Evolutionary conservation across 2,113 vertebrate species (phyloP), one percentile per base, ranked within the genome.

Genomic region (Clinocottus analis): DNA sequence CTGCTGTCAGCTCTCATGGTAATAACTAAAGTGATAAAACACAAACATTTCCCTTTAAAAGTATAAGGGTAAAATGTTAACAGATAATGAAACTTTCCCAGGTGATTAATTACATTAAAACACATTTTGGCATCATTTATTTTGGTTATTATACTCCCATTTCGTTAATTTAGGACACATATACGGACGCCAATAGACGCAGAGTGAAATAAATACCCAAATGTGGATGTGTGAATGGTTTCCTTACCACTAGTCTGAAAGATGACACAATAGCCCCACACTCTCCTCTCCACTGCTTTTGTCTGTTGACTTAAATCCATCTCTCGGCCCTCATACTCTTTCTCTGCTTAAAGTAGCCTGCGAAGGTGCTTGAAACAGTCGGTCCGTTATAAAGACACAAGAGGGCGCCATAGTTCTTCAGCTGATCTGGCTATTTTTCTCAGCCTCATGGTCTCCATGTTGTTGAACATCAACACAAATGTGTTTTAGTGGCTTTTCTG

Each of bases 321-420:
- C 8, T 23, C 5, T 60, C 17, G 31, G 16, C 8, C 10, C 33
- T 19, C 2, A 33, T 41, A 23, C 35, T 21, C 16, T 37, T 21
- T 9, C 25, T 3, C 31, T 19, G 7, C 2, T n/a, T 6, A 5
- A 16, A 37, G n/a, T 8, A 10, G 23, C 3, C 2, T 47, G 7
- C 21, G 4, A 7, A 1, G 49, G 4, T 19, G 33, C 31, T 27
- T 27, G 5, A 33, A 39, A 47, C 13, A 37, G 55, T 21, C 55
- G 43, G 51, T 23, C 19, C 70, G 5, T 14, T 19, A 14, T 19
- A 4, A 1, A 81, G 14, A 66, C 93, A 93, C 90, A 45, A 91
- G 93, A 90, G 76, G 93, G 92, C 87, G 83, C 84, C 75, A 68
- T 35, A 75, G 87, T 35, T 43, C 89, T 45, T 79, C 39, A 27